Conservation (phyloP, 2,888 invertebrate genomes). For the Heliconius erato region DNA sequence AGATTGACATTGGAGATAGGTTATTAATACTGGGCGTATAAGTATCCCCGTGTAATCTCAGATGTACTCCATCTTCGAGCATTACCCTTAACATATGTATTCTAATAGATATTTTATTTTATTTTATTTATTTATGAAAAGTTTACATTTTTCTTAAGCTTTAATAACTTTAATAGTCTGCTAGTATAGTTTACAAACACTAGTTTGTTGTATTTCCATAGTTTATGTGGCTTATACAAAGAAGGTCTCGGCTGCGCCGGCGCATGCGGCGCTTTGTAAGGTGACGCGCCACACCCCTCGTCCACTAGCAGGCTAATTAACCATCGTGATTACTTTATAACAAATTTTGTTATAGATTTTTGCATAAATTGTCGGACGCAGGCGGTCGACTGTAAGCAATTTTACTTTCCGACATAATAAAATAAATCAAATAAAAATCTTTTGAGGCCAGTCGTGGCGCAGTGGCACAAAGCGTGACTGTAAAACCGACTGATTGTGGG, state of each 20-base stretch:
- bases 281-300: constrained; percentile 6
- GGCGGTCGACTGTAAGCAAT: too few species aligned
- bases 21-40: too few species aligned
- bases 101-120: not conserved
- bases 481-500: too few species aligned
- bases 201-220: too few species aligned
- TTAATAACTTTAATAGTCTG: not conserved
- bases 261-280: constrained; percentile 32
- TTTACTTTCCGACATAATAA: too few species aligned
- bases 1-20: too few species aligned
- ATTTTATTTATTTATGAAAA: not conserved
- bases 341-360: not conserved
- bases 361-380: not conserved
- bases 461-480: too few species aligned
- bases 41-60: too few species aligned
- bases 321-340: not conserved
- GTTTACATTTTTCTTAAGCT: not conserved
- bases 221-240: not conserved
- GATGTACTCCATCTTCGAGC: too few species aligned
- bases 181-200: not conserved
- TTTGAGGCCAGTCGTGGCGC: too few species aligned
- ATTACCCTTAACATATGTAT: not conserved
- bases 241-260: constrained; percentile 11
- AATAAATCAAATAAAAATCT: too few species aligned
- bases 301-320: constrained; percentile 5